Percentiles rank a stretch among this genome's conserved stretches.
Evolutionary conservation across 2,888 invertebrate species (phyloP).

Genomic region (Chelonus formosanus): DNA sequence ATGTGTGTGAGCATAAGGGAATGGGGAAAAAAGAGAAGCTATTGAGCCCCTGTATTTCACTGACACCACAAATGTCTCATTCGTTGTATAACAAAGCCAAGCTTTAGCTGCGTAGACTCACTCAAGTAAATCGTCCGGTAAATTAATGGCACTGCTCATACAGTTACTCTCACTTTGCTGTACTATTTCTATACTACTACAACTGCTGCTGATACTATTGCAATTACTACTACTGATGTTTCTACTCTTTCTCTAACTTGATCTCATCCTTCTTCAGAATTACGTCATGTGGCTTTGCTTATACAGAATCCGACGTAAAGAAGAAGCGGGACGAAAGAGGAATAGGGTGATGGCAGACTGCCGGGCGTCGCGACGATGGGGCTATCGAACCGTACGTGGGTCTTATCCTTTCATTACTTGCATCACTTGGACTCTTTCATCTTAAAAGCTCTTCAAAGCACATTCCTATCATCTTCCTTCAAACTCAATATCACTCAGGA

Average conservation of each 20-base stretch:
- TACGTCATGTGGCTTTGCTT: constrained; percentile 38
- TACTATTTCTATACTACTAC: not conserved
- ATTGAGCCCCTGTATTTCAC: constrained; percentile 16
- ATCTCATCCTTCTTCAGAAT: constrained; percentile 11
- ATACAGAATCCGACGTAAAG: constrained; percentile 30
- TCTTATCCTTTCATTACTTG: constrained; percentile 46
- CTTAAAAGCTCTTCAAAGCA: no score
- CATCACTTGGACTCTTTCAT: not conserved
- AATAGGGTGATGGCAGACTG: constrained; percentile 57
- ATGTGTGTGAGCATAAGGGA: not conserved
- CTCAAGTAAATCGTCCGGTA: constrained; percentile 44
- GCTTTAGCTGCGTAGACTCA: constrained; percentile 34
- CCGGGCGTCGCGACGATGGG: constrained; percentile 60
- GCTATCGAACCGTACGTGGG: constrained; percentile 55
- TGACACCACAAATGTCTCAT: constrained; percentile 35
- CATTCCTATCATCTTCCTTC: not conserved
- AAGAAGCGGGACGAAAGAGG: constrained; percentile 41
- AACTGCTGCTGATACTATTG: not conserved
- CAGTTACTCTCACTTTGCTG: not conserved
- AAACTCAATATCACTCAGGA: not conserved
- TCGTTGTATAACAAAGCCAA: constrained; percentile 27
- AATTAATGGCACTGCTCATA: constrained; percentile 40
- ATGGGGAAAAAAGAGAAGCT: not conserved
- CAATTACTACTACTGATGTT: not conserved
- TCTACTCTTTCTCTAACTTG: constrained; percentile 8